Base-by-base conservation (phyloP, 2,888 invertebrate genomes). In the Serripes groenlandicus region DNA sequence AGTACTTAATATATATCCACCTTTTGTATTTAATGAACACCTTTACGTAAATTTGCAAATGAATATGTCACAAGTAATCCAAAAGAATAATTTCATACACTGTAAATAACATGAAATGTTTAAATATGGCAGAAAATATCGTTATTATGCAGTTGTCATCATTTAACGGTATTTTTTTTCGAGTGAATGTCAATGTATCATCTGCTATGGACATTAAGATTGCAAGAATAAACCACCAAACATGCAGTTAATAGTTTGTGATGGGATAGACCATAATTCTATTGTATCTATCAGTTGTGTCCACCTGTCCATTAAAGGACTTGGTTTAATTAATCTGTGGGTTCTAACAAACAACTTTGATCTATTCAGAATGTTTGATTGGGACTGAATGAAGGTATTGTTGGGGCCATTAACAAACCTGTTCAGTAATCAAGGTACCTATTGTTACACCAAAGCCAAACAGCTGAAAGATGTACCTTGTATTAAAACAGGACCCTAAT, bases 361-460 rank as follows among this genome's bases (percentile, higher is more conserved):
- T 77, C 68, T 80, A n/a, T 74, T 52, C 42, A 66, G 52, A 73
- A 56, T 37, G 58, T 28, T 64, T 72, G 77, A 64, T 72, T 71
- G 77, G 66, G 35, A n/a, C 35, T 30, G 56, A 42, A 64, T 49
- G 23, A 60, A 21, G 49, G 52, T 62, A 68, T 73, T 74, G 42
- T 75, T 64, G 28, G 37, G 49, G 35, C 52, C 54, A 71, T 69
- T 62, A 74, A 72, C 75, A 32, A 56, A 52, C 42, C 28, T 71
- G 82, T 79, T 85, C 79, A 77, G 32, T 78, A 81, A 85, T 85
- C 82, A 82, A 81, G 77, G 74, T 58, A 37, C 32, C 60, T 42
- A 81, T 84, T 85, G 79, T 82, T 73, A 60, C 42, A 34, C n/a
- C 7, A n/a, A 64, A 56, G 34, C 66, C 37, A 66, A 52, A 56